Percentiles rank a stretch among this genome's conserved stretches.
Conservation (phyloP, 2,888 invertebrate species). For the Aphodius granarius region DNA sequence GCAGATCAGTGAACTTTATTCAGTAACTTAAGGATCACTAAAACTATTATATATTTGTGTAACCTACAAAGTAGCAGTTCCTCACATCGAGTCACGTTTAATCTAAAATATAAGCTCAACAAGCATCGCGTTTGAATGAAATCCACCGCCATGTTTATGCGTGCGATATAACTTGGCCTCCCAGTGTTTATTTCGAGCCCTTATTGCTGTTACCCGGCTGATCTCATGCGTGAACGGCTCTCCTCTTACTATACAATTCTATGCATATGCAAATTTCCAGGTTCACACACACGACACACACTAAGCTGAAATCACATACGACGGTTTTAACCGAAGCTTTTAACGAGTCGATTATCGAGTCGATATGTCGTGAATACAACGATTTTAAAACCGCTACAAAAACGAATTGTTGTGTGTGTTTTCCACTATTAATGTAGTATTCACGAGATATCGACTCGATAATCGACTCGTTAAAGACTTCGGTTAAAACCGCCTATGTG, state of each 20-base stretch:
- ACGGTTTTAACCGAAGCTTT: too few relatives aligned
- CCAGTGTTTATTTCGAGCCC: neutral
- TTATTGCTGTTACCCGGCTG: neutral
- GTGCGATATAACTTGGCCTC: neutral
- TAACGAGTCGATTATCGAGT: too few relatives aligned
- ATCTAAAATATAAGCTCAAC: neutral
- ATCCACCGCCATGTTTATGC: neutral
- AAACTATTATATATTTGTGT: neutral
- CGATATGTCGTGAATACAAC: too few relatives aligned
- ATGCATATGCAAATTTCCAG: conserved; percentile 38
- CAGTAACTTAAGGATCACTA: neutral
- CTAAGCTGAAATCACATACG: too few relatives aligned
- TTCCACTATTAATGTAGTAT: too few relatives aligned
- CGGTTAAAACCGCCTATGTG: too few relatives aligned
- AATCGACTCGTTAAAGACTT: too few relatives aligned
- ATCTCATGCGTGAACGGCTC: conserved; percentile 34
- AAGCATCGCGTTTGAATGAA: neutral
- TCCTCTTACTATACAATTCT: conserved; percentile 8
- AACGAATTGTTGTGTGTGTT: too few relatives aligned
- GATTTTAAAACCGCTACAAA: too few relatives aligned
- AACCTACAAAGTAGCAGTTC: neutral
- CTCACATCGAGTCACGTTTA: neutral
- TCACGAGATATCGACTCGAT: too few relatives aligned
- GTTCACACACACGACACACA: neutral
- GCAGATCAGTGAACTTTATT: neutral